These are phyloP conservation scores for Trachymyrmex septentrionalis DNA, from an alignment of 1,140 invertebrate species.

Conservation along the genomic window DNA sequence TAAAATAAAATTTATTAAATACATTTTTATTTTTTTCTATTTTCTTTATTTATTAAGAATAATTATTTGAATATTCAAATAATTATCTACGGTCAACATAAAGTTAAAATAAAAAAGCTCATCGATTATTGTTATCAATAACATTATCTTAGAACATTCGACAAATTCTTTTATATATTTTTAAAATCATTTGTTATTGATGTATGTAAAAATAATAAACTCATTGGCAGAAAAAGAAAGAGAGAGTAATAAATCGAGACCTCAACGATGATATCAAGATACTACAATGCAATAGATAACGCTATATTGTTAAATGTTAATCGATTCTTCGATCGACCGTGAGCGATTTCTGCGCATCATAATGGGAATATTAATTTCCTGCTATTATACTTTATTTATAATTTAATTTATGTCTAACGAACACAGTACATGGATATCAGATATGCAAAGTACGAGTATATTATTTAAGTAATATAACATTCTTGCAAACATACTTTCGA, in stretches of 20 bases:
- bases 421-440: not conserved
- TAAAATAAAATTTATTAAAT: too few relatives aligned
- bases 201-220: conserved; percentile 24
- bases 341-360: conserved; percentile 30
- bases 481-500: not conserved
- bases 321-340: conserved; percentile 20
- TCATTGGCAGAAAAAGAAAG: not conserved
- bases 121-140: conserved; percentile 40
- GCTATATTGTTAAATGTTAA: conserved; percentile 23
- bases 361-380: conserved; percentile 6
- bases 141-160: conserved; percentile 1
- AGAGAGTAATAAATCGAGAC: conserved; percentile 22
- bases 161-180: conserved; percentile 24
- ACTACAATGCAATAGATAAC: not conserved
- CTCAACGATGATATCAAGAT: conserved; percentile 13
- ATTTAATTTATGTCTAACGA: conserved; percentile 9
- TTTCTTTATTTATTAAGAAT: too few relatives aligned
- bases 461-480: not conserved
- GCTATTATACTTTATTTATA: conserved; percentile 29
- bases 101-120: conserved; percentile 33
- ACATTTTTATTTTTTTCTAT: too few relatives aligned
- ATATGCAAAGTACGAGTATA: conserved; percentile 22
- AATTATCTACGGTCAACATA: conserved; percentile 3
- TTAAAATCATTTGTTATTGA: not conserved
- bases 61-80: too few relatives aligned